These are phyloP conservation scores for Nomada ferruginata DNA, from an alignment of 2,888 invertebrate species.

Conservation along the genomic window DNA sequence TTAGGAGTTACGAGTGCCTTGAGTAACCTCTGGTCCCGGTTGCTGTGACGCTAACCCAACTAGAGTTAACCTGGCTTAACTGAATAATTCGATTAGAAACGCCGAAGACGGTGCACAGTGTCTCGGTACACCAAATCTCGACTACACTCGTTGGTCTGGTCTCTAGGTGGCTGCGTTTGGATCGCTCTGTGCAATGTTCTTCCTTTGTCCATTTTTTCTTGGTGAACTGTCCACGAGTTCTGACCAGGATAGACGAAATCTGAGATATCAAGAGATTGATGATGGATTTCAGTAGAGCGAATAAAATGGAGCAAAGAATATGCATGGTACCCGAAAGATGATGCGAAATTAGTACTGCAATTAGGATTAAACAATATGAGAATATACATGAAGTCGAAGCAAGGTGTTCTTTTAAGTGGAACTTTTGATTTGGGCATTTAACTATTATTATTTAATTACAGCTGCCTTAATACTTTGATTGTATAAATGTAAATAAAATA, in stretches of 20 bases:
- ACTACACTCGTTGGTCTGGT: constrained; percentile 44
- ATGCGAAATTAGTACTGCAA: too few species aligned
- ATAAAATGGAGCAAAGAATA: too few species aligned
- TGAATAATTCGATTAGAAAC: constrained; percentile 76
- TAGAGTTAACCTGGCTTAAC: constrained; percentile 72
- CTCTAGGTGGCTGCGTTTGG: constrained; percentile 15
- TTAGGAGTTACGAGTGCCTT: constrained; percentile 74
- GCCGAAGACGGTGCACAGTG: constrained; percentile 50
- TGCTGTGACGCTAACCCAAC: constrained; percentile 69
- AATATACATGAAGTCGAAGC: too few species aligned
- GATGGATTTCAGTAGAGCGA: background rate
- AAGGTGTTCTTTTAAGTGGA: too few species aligned
- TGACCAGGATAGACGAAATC: background rate
- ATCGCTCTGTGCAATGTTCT: constrained; percentile 27
- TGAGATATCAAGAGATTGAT: too few species aligned
- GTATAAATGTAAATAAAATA: too few species aligned
- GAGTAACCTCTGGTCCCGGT: constrained; percentile 71
- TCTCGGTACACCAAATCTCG: constrained; percentile 35
- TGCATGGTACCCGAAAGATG: too few species aligned
- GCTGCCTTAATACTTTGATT: too few species aligned
- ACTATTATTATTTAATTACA: too few species aligned
- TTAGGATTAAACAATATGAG: too few species aligned
- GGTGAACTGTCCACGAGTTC: constrained; percentile 37
- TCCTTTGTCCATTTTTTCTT: constrained; percentile 20
- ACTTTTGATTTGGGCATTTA: too few species aligned